Base-by-base conservation (phyloP, 2,888 invertebrate genomes). In the Phyllotreta cruciferae region DNA sequence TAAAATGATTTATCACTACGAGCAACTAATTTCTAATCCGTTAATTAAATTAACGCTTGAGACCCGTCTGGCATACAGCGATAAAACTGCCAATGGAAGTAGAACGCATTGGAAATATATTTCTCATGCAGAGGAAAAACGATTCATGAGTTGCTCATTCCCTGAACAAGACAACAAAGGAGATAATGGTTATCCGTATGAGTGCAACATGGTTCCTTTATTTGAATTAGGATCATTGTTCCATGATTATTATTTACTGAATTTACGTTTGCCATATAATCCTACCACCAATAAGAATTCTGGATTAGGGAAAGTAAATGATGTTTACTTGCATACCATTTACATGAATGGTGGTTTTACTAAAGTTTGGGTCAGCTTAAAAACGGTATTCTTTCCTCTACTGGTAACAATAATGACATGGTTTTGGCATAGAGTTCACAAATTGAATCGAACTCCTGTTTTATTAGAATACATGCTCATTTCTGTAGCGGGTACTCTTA, bases 311-410 rank as follows among this genome's bases (percentile, higher is more conserved):
- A 72, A 69, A 69, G 73, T 81, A 1, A 70, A 68, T 3, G 80
- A 80, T 56, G 73, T 79, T 63, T 71, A 75, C 67, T 72, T 77
- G 70, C 79, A 90, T 86, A 86, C 90, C 1, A 99, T 99, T 68
- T 93, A 97, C 81, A 99, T 98, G 84, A 99, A 98, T 81, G 99
- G 99, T 49, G 99, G 99, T 0, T 99, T 99, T 80, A 99, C 98
- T 0, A 92, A 93, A 82, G 93, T 99, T 6, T 99, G 98, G 98
- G 83, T 98, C 41, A 88, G 91, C 9, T 81, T 98, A 66, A 99
- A 99, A 83, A 94, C 95, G 0, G 81, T 92, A 24, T 93, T 96
- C 79, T 96, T 96, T 73, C 98, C 98, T 0, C 85, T 92, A 68
- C 90, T 98, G 35, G 81, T 96, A 42, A 87, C 83, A 0, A 90